Percentiles rank a stretch among this genome's conserved stretches.
Conservation (phyloP, 1,140 invertebrate genomes). For the Saccostrea cuccullata region DNA sequence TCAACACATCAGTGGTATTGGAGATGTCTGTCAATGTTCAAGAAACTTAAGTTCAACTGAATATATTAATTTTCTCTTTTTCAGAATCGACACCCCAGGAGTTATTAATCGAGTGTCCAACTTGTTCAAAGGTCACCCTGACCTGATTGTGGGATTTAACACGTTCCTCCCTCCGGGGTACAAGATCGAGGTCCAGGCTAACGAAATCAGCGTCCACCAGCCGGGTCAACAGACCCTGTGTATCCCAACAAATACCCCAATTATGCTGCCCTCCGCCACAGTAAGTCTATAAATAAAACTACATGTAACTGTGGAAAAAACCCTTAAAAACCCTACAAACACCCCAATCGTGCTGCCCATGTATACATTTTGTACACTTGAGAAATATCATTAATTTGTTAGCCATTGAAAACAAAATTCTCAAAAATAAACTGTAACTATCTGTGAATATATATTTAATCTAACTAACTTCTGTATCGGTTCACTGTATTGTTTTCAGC, state of each 20-base stretch:
- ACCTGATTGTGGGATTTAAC: conserved; percentile 99
- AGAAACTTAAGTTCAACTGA: background rate
- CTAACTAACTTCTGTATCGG: no score
- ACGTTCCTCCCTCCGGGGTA: conserved; percentile 99
- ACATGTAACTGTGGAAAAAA: no score
- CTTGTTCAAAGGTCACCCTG: conserved; percentile 97
- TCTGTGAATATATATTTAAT: no score
- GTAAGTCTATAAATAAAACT: conserved; percentile 16
- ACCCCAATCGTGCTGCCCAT: no score
- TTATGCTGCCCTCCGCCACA: conserved; percentile 53
- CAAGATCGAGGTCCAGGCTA: conserved; percentile 95
- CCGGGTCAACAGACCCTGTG: conserved; percentile 76
- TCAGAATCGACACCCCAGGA: conserved; percentile 97
- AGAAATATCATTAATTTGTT: no score
- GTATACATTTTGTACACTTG: no score
- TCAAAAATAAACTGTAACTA: no score
- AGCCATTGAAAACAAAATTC: no score
- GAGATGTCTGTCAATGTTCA: no score
- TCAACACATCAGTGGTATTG: no score
- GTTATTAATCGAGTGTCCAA: conserved; percentile 98
- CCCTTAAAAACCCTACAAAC: background rate
- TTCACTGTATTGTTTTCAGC: background rate
- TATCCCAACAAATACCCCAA: conserved; percentile 66
- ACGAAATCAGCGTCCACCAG: conserved; percentile 85
- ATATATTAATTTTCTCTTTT: conserved; percentile 69